Conservation (phyloP, 2,888 invertebrate species). For the Noctua janthe region DNA sequence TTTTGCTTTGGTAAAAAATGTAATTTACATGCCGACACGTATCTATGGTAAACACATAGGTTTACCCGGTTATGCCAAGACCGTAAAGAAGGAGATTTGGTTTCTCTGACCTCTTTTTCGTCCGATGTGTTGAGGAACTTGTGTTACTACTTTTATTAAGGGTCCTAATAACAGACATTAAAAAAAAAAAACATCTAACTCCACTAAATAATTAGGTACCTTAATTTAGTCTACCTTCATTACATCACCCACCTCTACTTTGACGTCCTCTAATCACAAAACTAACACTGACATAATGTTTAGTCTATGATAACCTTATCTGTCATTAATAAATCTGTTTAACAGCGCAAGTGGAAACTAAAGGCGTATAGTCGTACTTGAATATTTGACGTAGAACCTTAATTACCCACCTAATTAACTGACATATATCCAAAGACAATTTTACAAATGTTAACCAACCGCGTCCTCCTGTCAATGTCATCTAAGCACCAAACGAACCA, state of each 20-base stretch:
- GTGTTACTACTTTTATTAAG: background rate
- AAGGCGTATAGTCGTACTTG: conserved; percentile 2
- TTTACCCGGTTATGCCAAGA: conserved; percentile 14
- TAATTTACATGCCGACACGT: conserved; percentile 50
- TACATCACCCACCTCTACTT: conserved; percentile 43
- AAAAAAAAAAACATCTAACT: background rate
- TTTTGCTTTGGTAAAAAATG: conserved; percentile 51
- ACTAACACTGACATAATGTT: conserved; percentile 63
- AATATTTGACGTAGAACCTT: background rate
- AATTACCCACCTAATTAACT: background rate
- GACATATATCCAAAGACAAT: background rate
- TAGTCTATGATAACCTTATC: conserved; percentile 62
- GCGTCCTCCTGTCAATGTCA: conserved; percentile 4
- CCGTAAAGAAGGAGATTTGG: background rate
- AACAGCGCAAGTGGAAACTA: conserved; percentile 23
- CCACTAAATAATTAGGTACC: background rate
- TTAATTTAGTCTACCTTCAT: conserved; percentile 10
- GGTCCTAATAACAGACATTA: background rate
- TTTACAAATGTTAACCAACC: background rate
- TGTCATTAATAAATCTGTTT: conserved; percentile 54
- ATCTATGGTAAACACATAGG: conserved; percentile 31
- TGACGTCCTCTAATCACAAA: conserved; percentile 43
- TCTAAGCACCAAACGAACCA: background rate
- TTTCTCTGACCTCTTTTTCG: background rate
- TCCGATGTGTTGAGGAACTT: background rate